Evolutionary conservation across 1,140 invertebrate species (phyloP), one percentile per base, ranked within the genome.

Genomic region (Megathymus violae): DNA sequence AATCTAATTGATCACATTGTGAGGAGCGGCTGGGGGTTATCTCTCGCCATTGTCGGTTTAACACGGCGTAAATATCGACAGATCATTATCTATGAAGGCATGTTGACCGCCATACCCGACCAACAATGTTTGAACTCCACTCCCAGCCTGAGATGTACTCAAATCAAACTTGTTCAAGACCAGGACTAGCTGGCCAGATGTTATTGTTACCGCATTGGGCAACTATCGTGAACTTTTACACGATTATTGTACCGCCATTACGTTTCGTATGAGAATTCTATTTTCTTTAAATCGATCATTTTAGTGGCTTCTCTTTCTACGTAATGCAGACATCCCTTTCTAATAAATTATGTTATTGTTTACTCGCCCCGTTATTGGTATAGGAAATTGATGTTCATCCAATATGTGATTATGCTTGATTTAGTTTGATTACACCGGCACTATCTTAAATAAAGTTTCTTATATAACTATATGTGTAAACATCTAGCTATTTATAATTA

Each of bases 151-250:
- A 44, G 17, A 43, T 51, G 60, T 63, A 65, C 31, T 59, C 54
- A 52, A 76, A 79, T 77, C 69, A 76, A 74, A 78, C 84, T 80
- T 78, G 71, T 72, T 62, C 47, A 67, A 76, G 80, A 38, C 71
- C 86, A 62, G 31, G 4, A 43, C 62, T 54, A 2, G 25, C 59
- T 82, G 84, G 88, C 43, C 72, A 34, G 22, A 11, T 59, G 43
- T 52, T 76, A 87, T 90, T 82, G 86, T 88, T 85, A 81, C 78
- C 69, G 80, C 70, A 74, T 88, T 89, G 78, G 77, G 81, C 79
- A 88, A 88, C 74, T 78, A 88, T 88, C 83, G 83, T 91, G 86
- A 89, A 91, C 88, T 89, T 89, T 89, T 90, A 90, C 85, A 88
- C 82, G 86, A 90, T 88, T 86, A 90, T 88, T 85, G 85, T 87